Evolutionary conservation across 1,140 invertebrate genomes (phyloP).

Genomic region (Diachasmimorpha longicaudata): DNA sequence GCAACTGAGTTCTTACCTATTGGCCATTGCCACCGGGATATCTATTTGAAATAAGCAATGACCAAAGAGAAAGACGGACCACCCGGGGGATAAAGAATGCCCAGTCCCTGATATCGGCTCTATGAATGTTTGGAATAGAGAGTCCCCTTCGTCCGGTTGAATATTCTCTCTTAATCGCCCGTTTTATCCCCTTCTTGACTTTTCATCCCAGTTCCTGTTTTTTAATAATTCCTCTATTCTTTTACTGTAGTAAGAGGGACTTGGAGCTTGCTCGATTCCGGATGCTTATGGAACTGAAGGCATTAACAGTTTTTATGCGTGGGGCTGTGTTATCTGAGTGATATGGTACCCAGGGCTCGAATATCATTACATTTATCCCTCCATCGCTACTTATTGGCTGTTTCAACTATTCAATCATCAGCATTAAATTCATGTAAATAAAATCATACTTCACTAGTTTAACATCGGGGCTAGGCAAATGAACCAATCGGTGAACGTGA

Average conservation of each 20-base stretch:
- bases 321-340: slow-evolving; percentile 31
- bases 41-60: background rate
- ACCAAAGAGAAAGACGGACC: background rate
- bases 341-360: background rate
- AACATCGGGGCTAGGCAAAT: too few relatives aligned
- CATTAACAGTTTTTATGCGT: slow-evolving; percentile 39
- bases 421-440: too few relatives aligned
- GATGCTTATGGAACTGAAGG: slow-evolving; percentile 36
- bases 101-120: slow-evolving; percentile 19
- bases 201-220: background rate
- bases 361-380: background rate
- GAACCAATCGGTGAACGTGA: too few relatives aligned
- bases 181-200: background rate
- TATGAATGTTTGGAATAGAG: background rate
- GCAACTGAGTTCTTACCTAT: too few relatives aligned
- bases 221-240: background rate
- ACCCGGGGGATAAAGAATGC: background rate
- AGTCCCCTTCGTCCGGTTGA: slow-evolving; percentile 13
- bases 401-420: background rate
- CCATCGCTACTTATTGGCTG: background rate
- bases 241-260: background rate
- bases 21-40: background rate
- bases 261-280: slow-evolving; percentile 30
- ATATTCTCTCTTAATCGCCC: slow-evolving; percentile 6
- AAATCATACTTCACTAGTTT: too few relatives aligned